Conservation (phyloP, 37 sponge, comb jelly and placozoan species). For the Theonella swinhoei region DNA sequence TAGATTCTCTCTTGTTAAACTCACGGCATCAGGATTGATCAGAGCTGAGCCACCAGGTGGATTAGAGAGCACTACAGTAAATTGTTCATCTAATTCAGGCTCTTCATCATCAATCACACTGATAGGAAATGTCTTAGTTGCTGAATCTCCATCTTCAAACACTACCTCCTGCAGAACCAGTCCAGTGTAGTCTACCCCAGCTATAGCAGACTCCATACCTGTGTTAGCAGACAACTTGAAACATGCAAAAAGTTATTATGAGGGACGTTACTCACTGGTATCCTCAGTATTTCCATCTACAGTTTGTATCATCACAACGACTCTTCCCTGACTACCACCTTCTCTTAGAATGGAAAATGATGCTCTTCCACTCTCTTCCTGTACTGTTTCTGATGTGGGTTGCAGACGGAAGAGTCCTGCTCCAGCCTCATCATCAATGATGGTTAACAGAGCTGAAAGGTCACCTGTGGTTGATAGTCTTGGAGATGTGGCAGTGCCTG, state of each 20-base stretch:
- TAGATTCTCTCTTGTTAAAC: neutral
- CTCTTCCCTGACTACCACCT: constrained; percentile 46
- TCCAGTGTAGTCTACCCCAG: neutral
- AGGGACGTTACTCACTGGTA: constrained; percentile 1
- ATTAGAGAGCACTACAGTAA: constrained; percentile 68
- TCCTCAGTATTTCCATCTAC: constrained; percentile 15
- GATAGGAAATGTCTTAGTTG: constrained; percentile 25
- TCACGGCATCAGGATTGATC: constrained; percentile 50
- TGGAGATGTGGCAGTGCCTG: constrained; percentile 37
- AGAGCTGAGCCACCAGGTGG: constrained; percentile 60
- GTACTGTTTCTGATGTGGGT: constrained; percentile 30
- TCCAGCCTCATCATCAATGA: constrained; percentile 79
- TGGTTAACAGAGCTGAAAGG: constrained; percentile 39
- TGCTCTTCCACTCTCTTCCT: constrained; percentile 24
- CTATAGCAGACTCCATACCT: neutral
- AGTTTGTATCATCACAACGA: constrained; percentile 35
- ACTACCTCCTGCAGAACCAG: constrained; percentile 6
- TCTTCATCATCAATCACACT: constrained; percentile 67
- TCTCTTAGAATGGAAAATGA: constrained; percentile 22
- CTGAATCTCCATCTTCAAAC: constrained; percentile 53
- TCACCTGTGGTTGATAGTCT: constrained; percentile 35
- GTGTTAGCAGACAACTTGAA: too few relatives aligned
- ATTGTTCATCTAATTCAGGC: constrained; percentile 72
- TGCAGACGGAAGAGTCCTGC: constrained; percentile 63
- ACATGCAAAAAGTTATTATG: too few relatives aligned